Conservation (phyloP, 2,113 vertebrate genomes). For the Nothocercus julius region DNA sequence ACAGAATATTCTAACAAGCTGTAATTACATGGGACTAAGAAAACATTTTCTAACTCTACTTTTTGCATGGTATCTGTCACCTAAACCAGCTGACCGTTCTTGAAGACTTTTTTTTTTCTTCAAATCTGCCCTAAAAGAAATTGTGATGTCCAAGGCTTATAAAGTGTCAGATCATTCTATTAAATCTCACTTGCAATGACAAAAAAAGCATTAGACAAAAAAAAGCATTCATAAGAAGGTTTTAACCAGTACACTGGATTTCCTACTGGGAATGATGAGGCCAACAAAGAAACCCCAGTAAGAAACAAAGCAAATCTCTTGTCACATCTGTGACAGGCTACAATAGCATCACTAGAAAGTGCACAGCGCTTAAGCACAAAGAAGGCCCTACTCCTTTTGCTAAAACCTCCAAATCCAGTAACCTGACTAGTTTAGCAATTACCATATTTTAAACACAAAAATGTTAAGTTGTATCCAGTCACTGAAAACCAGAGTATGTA, state of each 20-base stretch:
- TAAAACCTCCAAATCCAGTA: conserved; percentile 16
- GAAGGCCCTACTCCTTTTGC: not conserved
- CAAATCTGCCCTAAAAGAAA: not conserved
- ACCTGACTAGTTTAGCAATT: not conserved
- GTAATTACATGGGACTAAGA: not conserved
- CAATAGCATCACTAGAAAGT: not conserved
- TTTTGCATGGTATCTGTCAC: not conserved
- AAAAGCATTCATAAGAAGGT: not conserved
- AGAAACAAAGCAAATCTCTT: not conserved
- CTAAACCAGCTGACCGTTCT: not conserved
- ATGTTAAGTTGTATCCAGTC: not conserved
- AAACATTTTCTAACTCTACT: not conserved
- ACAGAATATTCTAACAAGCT: not conserved
- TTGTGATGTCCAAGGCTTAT: not conserved
- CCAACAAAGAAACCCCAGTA: not conserved
- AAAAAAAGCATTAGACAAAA: not conserved
- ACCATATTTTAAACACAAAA: not conserved
- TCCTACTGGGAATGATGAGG: not conserved
- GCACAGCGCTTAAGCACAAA: not conserved
- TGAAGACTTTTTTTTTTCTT: not conserved
- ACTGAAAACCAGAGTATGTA: not conserved
- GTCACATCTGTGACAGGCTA: not conserved
- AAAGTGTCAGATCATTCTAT: not conserved
- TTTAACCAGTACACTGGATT: not conserved
- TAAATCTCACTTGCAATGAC: not conserved